These are phyloP conservation scores for Dendrophyllia cribrosa DNA, from an alignment of 64 coral and sea anemone species.

Conservation along the genomic window DNA sequence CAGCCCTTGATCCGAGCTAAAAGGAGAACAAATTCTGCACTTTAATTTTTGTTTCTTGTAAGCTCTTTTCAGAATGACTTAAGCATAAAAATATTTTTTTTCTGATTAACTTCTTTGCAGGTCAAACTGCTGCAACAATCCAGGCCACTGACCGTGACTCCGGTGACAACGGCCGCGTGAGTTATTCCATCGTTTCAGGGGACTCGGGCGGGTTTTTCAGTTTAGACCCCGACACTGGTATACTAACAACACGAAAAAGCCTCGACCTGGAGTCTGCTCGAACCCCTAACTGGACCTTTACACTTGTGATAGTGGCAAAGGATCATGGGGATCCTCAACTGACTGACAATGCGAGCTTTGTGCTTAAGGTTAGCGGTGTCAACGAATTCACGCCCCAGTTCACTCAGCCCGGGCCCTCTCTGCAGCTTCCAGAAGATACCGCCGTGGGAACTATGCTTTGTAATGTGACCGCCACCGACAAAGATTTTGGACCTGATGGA, in stretches of 20 bases:
- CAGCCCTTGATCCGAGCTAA: no score
- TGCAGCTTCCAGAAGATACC: constrained; percentile 27
- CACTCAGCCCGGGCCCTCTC: not conserved
- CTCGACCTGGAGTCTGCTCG: constrained; percentile 64
- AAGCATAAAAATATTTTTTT: not conserved
- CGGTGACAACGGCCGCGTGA: constrained; percentile 56
- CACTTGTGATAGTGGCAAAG: constrained; percentile 40
- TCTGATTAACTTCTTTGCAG: not conserved
- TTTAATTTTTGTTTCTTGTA: no score
- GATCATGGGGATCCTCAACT: constrained; percentile 68
- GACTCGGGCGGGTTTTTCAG: constrained; percentile 54
- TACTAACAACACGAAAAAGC: constrained; percentile 47
- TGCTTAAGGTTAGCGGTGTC: constrained; percentile 26
- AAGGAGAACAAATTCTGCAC: no score
- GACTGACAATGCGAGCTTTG: constrained; percentile 56
- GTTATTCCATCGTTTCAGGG: constrained; percentile 60
- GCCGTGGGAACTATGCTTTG: constrained; percentile 33
- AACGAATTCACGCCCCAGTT: constrained; percentile 73
- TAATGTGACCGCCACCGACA: constrained; percentile 54
- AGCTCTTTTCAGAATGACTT: no score
- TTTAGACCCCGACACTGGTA: constrained; percentile 42
- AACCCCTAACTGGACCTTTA: constrained; percentile 44
- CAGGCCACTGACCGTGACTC: constrained; percentile 71
- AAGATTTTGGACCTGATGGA: constrained; percentile 74
- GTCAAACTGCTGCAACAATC: constrained; percentile 34